Percentiles rank a stretch among this genome's conserved stretches.
phyloP scores from a whole-genome alignment of 2,113 vertebrate species.

The Solea senegalensis region DNA sequence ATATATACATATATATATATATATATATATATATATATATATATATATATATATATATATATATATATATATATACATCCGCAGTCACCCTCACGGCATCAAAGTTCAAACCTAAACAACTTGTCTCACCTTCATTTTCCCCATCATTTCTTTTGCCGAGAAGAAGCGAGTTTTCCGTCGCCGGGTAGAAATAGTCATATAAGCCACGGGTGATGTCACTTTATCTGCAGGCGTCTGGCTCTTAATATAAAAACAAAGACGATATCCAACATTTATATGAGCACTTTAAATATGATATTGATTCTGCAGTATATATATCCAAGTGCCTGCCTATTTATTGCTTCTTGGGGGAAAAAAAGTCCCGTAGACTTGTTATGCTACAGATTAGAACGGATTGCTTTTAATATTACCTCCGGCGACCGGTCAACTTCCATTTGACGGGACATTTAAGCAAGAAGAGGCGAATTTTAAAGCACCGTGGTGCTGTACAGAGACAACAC shows the following conservation, averaged over 20 bases:
- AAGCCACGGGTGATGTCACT: slow-evolving; percentile 34
- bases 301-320: slow-evolving; percentile 59
- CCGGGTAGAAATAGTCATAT: slow-evolving; percentile 14
- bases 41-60: too few species aligned
- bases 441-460: slow-evolving; percentile 50
- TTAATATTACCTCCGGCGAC: slow-evolving; percentile 71
- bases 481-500: too few species aligned
- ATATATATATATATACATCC: too few species aligned
- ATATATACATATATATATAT: too few species aligned
- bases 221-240: slow-evolving; percentile 40
- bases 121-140: slow-evolving; percentile 23
- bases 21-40: too few species aligned
- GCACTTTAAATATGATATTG: slow-evolving; percentile 69
- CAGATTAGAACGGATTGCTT: slow-evolving; percentile 75
- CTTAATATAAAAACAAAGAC: slow-evolving; percentile 62
- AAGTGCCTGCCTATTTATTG: slow-evolving; percentile 53
- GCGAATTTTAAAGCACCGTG: too few species aligned
- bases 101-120: slow-evolving; percentile 10
- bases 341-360: slow-evolving; percentile 52
- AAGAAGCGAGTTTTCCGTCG: slow-evolving; percentile 29
- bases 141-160: slow-evolving; percentile 7
- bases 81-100: not conserved
- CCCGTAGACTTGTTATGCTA: slow-evolving; percentile 47
- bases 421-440: slow-evolving; percentile 65
- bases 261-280: slow-evolving; percentile 50